Evolutionary conservation across 2,797 vertebrate genomes (phyloP), one percentile per base, ranked within the genome.

Genomic region (Sphaeramia orbicularis): DNA sequence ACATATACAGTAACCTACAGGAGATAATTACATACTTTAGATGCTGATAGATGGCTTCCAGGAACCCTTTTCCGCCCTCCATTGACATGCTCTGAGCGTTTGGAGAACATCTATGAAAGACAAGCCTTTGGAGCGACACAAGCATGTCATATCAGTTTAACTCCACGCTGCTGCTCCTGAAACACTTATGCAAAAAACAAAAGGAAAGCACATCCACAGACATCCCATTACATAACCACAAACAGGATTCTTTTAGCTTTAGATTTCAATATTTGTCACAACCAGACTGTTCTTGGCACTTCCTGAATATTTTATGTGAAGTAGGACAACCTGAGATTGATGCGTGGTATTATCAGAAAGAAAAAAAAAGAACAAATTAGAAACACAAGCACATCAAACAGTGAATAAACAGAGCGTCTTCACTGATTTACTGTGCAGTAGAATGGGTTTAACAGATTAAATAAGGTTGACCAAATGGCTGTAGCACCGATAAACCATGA

Each of bases 301-400:
- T 71, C 38, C 66, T 72, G 51, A 70, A 81, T 75, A 65, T 70
- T 64, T 69, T 10, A 74, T 74, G 68, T 32, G 16, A 32, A n/a
- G 53, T 12, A 32, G 11, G 21, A 15, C 37, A 36, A 64, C 1
- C 21, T 18, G 21, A 61, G 27, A 65, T 54, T 18, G 52, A 72
- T 52, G 65, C 11, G 7, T 40, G 6, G 43, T 24, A 53, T 37
- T 51, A 57, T 16, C 24, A 0, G 57, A 67, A 42, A 35, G 16
- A 7, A 32, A 7, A 32, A 32, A 4, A 32, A 32, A 2, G 32
- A 32, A 36, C 19, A 44, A 68, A 27, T 47, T 14, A 37, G 19
- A n/a, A 35, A 30, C 36, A 57, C 52, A 50, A 1, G 10, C 16
- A 32, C 19, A 38, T 66, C 18, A 43, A 1, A 27, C 30, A 32